These are phyloP conservation scores for Homarus americanus DNA, from an alignment of 1,140 invertebrate species.

Conservation along the genomic window DNA sequence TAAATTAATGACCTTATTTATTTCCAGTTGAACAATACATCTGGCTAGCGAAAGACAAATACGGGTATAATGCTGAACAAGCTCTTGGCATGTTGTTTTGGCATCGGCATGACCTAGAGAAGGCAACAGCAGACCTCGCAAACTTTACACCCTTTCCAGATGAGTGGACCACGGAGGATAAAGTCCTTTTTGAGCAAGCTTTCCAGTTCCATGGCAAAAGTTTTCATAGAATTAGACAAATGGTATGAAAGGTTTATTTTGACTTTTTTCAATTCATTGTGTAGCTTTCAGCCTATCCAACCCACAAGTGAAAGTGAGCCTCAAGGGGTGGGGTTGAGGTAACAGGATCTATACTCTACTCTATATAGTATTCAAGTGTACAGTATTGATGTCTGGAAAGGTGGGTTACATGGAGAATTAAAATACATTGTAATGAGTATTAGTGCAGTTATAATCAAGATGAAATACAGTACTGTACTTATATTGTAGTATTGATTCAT, in stretches of 20 bases:
- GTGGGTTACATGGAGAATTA: no score
- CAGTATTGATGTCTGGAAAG: no score
- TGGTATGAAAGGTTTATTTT: constrained; percentile 77
- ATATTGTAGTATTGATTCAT: no score
- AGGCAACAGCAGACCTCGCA: constrained; percentile 93
- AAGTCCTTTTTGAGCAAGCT: constrained; percentile 98
- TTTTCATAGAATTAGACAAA: constrained; percentile 97
- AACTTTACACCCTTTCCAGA: constrained; percentile 99
- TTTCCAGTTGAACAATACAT: constrained; percentile 95
- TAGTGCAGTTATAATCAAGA: no score
- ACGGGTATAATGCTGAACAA: constrained; percentile 98
- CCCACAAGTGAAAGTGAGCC: no score
- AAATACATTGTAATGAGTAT: no score
- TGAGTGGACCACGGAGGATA: constrained; percentile 99
- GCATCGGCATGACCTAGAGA: constrained; percentile 97
- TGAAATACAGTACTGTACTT: no score
- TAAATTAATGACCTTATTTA: not conserved
- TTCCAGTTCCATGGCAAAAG: constrained; percentile 99
- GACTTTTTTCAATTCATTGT: no score
- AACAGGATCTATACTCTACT: no score
- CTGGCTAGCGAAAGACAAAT: constrained; percentile 96
- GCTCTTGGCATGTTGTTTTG: constrained; percentile 98
- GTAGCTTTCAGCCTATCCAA: no score
- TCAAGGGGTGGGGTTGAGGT: no score
- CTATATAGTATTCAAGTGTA: no score